Evolutionary conservation across 2,888 invertebrate species (phyloP), one percentile per base, ranked within the genome.

Genomic region (Allygus modestus): DNA sequence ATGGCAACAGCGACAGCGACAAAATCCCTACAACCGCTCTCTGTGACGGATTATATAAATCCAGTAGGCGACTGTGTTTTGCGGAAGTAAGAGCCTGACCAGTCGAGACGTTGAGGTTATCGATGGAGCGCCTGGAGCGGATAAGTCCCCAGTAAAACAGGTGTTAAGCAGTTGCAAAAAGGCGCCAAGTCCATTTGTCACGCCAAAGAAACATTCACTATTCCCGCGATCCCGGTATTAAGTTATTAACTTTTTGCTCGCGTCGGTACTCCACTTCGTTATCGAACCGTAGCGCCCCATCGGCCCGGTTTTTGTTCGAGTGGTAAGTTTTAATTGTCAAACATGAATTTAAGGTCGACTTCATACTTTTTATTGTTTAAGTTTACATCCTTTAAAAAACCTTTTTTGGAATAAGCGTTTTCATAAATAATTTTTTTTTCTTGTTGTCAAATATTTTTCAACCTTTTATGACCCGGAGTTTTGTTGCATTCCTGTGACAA

Each of bases 161-260:
- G 20, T 58, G 58, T 58, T 58, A 58, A 58, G 1, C 17, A 23
- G 23, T 12, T 23, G 20, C 58, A 23, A 58, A 58, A 58, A 58
- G 23, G 26, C 23, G 23, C 58, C 58, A 23, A 58, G 23, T 23
- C 58, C 20, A 58, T 58, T 58, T 58, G 23, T 58, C 58, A 58
- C 58, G 58, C 12, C 9, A 2, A 23, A 2, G 23, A 12, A 58
- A 58, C 58, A 51, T 12, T 58, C 58, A 23, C 58, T 58, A 20
- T 58, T 58, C 23, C 58, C 23, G 20, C 58, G 58, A 58, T 26
- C 20, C 58, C 26, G 26, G 65, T 28, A 65, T 65, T 65, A 65
- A 65, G 65, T 65, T 65, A 31, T 65, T 65, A 65, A 26, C 65
- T 65, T 65, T 65, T 65, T 31, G 12, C 17, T 5, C 31, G 11